Conservation (phyloP, 2,113 vertebrate species). For the Sylvilagus bachmani region DNA sequence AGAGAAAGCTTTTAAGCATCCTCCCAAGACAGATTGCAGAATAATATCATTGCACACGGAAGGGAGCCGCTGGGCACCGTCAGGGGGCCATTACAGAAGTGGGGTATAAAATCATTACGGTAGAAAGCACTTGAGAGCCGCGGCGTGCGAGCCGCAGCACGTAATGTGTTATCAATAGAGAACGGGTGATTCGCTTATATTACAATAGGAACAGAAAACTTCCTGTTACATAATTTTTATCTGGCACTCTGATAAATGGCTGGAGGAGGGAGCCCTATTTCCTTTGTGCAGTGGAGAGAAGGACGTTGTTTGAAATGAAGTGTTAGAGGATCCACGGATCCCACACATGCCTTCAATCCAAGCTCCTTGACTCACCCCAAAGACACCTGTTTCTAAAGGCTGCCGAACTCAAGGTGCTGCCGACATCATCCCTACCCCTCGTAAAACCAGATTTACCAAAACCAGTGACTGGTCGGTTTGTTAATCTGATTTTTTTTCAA, state of each 20-base stretch:
- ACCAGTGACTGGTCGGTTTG: background rate
- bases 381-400: background rate
- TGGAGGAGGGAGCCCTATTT: conserved; percentile 83
- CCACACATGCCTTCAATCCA: background rate
- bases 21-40: conserved; percentile 90
- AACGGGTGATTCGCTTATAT: conserved; percentile 87
- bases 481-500: background rate
- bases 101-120: conserved; percentile 89
- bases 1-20: conserved; percentile 93
- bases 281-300: conserved; percentile 1
- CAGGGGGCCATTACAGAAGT: conserved; percentile 89
- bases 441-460: background rate
- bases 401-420: rapidly evolving
- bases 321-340: background rate
- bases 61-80: conserved; percentile 85
- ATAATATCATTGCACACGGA: conserved; percentile 89
- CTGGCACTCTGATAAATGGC: conserved; percentile 85
- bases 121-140: conserved; percentile 88
- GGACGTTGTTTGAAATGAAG: background rate
- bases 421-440: background rate
- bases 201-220: conserved; percentile 87
- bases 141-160: conserved; percentile 83
- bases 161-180: conserved; percentile 92
- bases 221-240: conserved; percentile 88
- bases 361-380: background rate